Evolutionary conservation across 2,113 vertebrate genomes (phyloP), one percentile per base, ranked within the genome.

Genomic region (Myotis brandtii): DNA sequence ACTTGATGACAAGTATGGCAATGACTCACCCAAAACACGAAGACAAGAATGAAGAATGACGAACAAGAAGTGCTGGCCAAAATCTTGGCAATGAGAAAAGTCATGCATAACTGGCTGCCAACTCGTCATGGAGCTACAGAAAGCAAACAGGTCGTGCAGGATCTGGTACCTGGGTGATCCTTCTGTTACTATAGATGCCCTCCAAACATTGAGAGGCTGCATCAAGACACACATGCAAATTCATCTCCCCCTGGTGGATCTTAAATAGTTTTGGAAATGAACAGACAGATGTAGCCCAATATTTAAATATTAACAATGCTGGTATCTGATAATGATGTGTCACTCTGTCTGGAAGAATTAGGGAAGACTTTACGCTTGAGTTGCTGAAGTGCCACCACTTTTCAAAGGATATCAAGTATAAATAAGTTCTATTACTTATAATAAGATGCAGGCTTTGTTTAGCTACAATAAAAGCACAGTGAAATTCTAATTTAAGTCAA

Each of bases 401-500:
- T 98, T 98, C 98, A 98, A 95, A 97, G 96, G 3, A 97, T 96
- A 97, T 98, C 91, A 98, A 95, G 96, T 98, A 98, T 98, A 98
- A 98, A 98, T 97, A 98, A 98, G 92, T 98, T 96, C 92, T 97
- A 95, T 98, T 98, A 98, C 97, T 98, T 97, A 98, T 97, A 98
- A 97, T 59, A 97, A 98, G 96, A 97, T 96, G 95, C 90, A 96
- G 97, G 50, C 97, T 98, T 98, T 98, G 97, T 98, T 98, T 98
- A 95, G 95, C 92, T 98, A 97, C 95, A 97, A 97, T 94, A 97
- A 97, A 73, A 95, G 93, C 86, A 72, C 95, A 52, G 34, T 79
- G 62, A 90, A 97, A 93, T 91, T 92, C 89, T 95, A 90, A 96
- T 97, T 96, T 82, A 95, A 96, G 67, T 52, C 64, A 83, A 95